These are phyloP conservation scores for Pseudois nayaur DNA, from an alignment of 2,113 vertebrate species.

Conservation along the genomic window DNA sequence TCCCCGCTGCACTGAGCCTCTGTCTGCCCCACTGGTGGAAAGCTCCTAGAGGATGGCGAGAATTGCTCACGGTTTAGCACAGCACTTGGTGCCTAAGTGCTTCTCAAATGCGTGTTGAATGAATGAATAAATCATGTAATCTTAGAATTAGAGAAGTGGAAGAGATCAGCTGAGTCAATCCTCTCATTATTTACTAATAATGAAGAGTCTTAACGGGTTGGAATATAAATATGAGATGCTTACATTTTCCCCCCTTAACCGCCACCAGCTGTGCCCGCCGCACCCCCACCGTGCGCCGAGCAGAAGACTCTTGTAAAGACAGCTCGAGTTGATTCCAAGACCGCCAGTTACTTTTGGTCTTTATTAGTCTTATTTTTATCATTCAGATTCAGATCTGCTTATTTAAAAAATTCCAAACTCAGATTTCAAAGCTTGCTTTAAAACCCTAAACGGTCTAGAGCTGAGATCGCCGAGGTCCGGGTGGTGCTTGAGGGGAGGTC, in stretches of 20 bases:
- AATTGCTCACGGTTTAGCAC: background rate
- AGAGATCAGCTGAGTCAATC: conserved; percentile 32
- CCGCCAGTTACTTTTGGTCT: background rate
- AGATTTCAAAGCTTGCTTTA: background rate
- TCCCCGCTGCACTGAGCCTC: rapidly evolving
- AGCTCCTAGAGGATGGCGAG: background rate
- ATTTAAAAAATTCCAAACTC: background rate
- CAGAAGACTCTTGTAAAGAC: background rate
- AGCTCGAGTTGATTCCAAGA: background rate
- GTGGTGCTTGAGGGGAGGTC: background rate
- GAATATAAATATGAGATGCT: conserved; percentile 35
- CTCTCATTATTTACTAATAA: conserved; percentile 64
- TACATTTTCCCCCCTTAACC: background rate
- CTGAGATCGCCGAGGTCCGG: background rate
- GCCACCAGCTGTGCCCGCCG: background rate
- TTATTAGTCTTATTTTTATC: background rate
- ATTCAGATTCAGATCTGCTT: background rate
- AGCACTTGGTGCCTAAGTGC: background rate
- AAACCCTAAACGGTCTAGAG: background rate
- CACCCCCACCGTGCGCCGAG: rapidly evolving
- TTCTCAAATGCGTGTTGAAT: background rate
- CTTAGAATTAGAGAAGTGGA: conserved; percentile 38
- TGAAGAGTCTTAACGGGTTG: conserved; percentile 18
- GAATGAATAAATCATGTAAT: conserved; percentile 48
- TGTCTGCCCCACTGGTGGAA: rapidly evolving